These are phyloP conservation scores for Oophaga pumilio DNA, from an alignment of 2,113 vertebrate species.

Conservation along the genomic window DNA sequence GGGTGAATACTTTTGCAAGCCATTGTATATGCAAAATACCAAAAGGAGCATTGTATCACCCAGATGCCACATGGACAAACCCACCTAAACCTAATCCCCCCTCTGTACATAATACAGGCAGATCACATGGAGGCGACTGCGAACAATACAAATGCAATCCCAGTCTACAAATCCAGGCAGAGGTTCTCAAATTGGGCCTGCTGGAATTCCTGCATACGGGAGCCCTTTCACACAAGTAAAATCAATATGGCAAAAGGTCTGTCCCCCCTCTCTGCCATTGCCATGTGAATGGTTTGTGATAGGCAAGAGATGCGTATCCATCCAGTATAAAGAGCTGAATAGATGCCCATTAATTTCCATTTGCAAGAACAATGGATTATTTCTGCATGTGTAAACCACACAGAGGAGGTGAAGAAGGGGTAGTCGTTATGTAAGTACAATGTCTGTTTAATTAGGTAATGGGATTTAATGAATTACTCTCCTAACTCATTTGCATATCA, in stretches of 20 bases:
- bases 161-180: not conserved
- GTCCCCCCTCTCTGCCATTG: not conserved
- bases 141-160: not conserved
- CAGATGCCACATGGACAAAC: too few species aligned
- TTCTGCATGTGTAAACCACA: slow-evolving; percentile 77
- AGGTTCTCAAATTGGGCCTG: not conserved
- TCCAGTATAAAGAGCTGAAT: slow-evolving; percentile 64
- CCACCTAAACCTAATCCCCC: slow-evolving; percentile 9
- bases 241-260: slow-evolving; percentile 1
- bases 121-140: not conserved
- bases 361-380: slow-evolving; percentile 73
- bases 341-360: slow-evolving; percentile 80
- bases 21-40: too few species aligned
- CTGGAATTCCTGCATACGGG: not conserved
- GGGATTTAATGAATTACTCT: slow-evolving; percentile 63
- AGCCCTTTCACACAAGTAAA: not conserved
- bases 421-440: slow-evolving; percentile 63
- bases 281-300: not conserved
- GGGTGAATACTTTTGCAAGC: too few species aligned
- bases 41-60: too few species aligned
- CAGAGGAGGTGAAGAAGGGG: slow-evolving; percentile 69
- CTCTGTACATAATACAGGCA: not conserved
- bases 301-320: not conserved
- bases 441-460: slow-evolving; percentile 68
- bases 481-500: slow-evolving; percentile 63